Evolutionary conservation across 2,113 vertebrate genomes (phyloP), one percentile per base, ranked within the genome.

Genomic region (Salvelinus namaycush): DNA sequence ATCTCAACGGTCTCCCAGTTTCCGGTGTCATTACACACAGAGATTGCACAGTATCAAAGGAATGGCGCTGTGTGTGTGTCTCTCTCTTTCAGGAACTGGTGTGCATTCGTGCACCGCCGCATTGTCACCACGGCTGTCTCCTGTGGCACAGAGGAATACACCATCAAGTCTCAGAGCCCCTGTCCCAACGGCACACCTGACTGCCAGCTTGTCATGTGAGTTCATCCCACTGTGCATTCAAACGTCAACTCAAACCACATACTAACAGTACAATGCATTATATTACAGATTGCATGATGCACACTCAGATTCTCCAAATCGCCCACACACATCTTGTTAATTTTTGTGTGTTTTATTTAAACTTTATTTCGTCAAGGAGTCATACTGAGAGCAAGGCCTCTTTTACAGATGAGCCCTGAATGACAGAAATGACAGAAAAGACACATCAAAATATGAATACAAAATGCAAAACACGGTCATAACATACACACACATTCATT

Each of bases 101-200:
- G 97, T 22, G 87, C 95, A 1, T 96, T 94, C 51, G 87, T 72
- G 7, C 92, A 90, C 22, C 88, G 87, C 24, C 94, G 79, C 1
- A 71, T 92, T 70, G 87, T 94, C 22, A 95, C 93, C 0, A 86
- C 75, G 7, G 31, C 89, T 1, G 92, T 95, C 44, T 76, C 75
- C 49, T 95, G 94, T 82, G 96, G 93, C 77, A 95, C 90, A 1
- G 96, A 98, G 87, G 93, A 90, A 44, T 97, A 96, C 86, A 87
- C 91, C 0, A 75, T 95, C 75, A 93, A 92, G 83, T 95, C 94
- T 0, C 93, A 94, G 73, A 94, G 95, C 83, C 96, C 91, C 0
- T 99, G 97, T 79, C 92, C 89, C 1, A 93, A 89, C 0, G 84
- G 93, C 73, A 77, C 73, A 12, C 87, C 90, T 0, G 87, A 93